Percentiles rank a stretch among this genome's conserved stretches.
Conservation (phyloP, 2,113 vertebrate species). For the Emydocephalus ijimae region DNA sequence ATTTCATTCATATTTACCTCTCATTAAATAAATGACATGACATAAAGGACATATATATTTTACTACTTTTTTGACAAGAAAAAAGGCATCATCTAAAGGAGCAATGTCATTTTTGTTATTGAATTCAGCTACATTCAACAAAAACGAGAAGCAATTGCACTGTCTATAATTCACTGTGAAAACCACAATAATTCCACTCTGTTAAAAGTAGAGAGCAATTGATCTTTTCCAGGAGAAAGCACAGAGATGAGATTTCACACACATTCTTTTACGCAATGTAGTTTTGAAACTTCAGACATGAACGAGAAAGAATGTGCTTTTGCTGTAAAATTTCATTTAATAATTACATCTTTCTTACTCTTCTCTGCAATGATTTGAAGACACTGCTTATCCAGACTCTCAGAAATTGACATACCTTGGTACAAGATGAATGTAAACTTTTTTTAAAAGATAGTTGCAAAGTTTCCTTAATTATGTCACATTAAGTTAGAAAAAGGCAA, state of each 20-base stretch:
- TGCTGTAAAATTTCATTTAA: neutral
- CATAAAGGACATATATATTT: slow-evolving; percentile 39
- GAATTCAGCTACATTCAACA: slow-evolving; percentile 9
- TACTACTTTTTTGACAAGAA: slow-evolving; percentile 32
- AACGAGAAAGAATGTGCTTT: neutral
- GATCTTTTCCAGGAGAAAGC: neutral
- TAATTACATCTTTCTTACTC: neutral
- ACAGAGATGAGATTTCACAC: neutral
- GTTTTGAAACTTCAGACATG: neutral
- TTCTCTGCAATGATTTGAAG: neutral
- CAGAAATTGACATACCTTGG: neutral
- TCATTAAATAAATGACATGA: slow-evolving; percentile 33
- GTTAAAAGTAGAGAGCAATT: neutral
- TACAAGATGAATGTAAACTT: neutral
- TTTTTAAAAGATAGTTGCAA: neutral
- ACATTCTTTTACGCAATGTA: neutral
- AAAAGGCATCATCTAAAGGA: neutral
- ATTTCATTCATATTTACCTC: slow-evolving; percentile 48
- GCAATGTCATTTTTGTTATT: neutral
- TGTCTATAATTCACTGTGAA: neutral
- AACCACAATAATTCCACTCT: neutral
- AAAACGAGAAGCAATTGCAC: neutral
- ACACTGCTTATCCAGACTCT: neutral
- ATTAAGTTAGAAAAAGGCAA: neutral
- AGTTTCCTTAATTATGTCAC: neutral